Conservation (phyloP, 2,797 vertebrate genomes). For the Nyctibius grandis region DNA sequence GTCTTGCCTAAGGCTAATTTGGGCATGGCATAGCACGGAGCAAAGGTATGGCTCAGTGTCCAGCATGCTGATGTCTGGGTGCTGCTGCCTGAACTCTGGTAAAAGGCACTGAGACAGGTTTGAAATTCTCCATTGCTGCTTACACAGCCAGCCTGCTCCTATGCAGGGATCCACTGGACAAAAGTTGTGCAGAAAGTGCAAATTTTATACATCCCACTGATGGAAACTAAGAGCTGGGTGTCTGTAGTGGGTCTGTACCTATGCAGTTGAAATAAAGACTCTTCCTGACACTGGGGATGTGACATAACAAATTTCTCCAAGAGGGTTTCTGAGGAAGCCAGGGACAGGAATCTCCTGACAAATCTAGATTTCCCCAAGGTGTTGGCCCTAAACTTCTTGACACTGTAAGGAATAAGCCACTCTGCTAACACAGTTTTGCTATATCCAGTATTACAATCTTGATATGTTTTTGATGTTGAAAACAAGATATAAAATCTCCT, state of each 20-base stretch:
- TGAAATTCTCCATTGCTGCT: not conserved
- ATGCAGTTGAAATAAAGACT: not conserved
- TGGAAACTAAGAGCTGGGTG: not conserved
- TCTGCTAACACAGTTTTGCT: not conserved
- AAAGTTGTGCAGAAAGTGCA: not conserved
- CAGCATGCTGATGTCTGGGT: accelerated
- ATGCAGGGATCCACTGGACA: not conserved
- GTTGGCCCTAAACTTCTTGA: not conserved
- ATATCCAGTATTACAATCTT: not conserved
- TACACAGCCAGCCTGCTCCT: accelerated
- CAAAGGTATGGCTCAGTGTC: not conserved
- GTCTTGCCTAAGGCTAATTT: not conserved
- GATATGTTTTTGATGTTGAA: not conserved
- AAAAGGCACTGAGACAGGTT: not conserved
- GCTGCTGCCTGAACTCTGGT: not conserved
- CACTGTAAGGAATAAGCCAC: not conserved
- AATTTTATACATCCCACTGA: not conserved
- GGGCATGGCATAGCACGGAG: not conserved
- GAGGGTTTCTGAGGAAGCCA: not conserved
- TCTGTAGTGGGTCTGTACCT: not conserved
- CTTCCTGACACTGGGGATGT: not conserved
- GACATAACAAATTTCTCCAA: not conserved
- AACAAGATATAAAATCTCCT: not conserved
- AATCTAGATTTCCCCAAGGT: not conserved
- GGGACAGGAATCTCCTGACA: not conserved